A percentile compares a stretch with the other conserved stretches of the same genome.
phyloP scores from a whole-genome alignment of 2,797 vertebrate genomes.

The Pseudomugil tenellus region DNA sequence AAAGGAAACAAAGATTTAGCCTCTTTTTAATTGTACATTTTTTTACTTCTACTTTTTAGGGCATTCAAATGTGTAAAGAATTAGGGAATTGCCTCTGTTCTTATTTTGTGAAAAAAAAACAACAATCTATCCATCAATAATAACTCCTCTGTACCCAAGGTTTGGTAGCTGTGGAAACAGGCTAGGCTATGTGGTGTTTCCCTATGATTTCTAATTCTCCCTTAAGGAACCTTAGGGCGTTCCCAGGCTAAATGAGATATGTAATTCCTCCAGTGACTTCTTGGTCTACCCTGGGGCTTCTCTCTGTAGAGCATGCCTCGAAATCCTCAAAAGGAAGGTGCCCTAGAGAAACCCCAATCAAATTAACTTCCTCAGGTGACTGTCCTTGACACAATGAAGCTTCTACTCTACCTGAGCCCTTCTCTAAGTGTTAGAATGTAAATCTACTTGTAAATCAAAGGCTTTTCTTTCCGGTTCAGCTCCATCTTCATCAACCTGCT shows the following conservation, averaged over 20 bases:
- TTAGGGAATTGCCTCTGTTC: background rate
- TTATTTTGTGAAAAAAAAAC: background rate
- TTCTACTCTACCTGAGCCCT: background rate
- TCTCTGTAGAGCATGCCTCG: background rate
- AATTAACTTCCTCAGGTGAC: background rate
- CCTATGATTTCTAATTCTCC: background rate
- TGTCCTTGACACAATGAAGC: background rate
- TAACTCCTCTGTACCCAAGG: background rate
- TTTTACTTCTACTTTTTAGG: background rate
- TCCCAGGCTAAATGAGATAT: background rate
- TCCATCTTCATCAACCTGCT: background rate
- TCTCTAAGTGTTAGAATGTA: conserved; percentile 1
- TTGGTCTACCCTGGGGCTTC: background rate
- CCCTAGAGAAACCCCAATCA: conserved; percentile 2
- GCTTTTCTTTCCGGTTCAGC: conserved; percentile 1
- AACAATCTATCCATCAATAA: background rate
- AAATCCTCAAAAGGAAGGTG: conserved; percentile 9
- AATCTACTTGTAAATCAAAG: conserved; percentile 4
- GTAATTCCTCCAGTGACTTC: background rate
- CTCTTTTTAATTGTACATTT: background rate
- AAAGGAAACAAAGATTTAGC: background rate
- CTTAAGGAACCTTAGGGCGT: background rate
- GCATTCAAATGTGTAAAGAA: background rate
- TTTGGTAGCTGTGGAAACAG: background rate
- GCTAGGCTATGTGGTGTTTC: background rate